Base-by-base conservation (phyloP, 2,113 vertebrate species). In the Callipepla californica region DNA sequence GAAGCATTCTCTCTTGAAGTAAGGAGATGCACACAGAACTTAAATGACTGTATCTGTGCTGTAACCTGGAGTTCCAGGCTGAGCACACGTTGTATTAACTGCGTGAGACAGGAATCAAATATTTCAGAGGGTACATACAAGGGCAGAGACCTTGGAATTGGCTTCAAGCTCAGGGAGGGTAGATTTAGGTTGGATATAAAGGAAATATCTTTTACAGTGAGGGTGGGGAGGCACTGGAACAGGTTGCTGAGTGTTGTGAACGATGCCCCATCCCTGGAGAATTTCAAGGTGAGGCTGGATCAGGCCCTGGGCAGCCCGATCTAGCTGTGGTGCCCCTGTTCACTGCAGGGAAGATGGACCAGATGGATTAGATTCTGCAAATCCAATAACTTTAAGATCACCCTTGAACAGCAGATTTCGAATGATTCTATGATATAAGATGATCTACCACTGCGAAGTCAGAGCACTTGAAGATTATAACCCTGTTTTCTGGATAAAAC, bases 21-120 rank as follows among this genome's bases (percentile, higher is more conserved):
- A 77, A 17, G 51, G 51, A 53, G 48, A 66, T 3, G 45, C 14
- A 42, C 22, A 3, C 4, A n/a, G 63, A 36, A 59, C 28, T 50
- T 51, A 75, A 74, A 79, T 36, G 21, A 75, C 7, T 2, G 0
- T 6, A 47, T 11, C 26, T 53, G 48, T 28, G 19, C 80, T 7
- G 28, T 30, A 88, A 40, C 6, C 61, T n/a, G 47, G 36, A 80
- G 45, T 12, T 44, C 0, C 0, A 19, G 30, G 13, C 18, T 13
- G 21, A 84, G n/a, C 1, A 68, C 11, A 48, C 19, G 2, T 0
- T 25, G 19, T 21, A 74, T 40, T 55, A 66, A 51, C 59, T 51
- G 28, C 36, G 58, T 17, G 55, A 70, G 42, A 32, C 0, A 67
- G 48, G 38, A 7, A 42, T 22, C 1, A 5, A 62, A 6, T 44